phyloP scores from a whole-genome alignment of 1,140 invertebrate species.

The Chironomus striatipennis region DNA sequence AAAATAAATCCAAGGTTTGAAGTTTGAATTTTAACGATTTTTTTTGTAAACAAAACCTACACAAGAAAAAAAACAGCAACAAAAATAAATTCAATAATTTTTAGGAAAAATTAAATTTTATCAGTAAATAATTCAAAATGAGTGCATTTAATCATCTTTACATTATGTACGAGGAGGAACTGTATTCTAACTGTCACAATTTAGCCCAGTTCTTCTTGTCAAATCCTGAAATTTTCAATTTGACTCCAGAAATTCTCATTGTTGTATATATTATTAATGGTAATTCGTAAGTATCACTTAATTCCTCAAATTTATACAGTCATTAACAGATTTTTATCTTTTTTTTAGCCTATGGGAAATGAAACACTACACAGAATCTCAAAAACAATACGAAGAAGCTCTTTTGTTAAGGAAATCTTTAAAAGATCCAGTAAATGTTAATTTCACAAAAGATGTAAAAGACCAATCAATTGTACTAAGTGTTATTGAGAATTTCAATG shows the following conservation, averaged over 20 bases:
- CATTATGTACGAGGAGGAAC: not conserved
- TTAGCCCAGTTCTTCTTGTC: not conserved
- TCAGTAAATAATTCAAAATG: not conserved
- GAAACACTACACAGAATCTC: not conserved
- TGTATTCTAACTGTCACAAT: not conserved
- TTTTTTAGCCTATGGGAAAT: not conserved
- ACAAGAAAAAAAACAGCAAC: too few species aligned
- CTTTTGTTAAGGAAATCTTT: not conserved
- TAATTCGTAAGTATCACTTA: not conserved
- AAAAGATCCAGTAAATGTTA: too few species aligned
- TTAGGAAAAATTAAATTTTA: too few species aligned
- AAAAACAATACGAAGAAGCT: not conserved
- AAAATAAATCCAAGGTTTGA: too few species aligned
- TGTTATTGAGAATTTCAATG: not conserved
- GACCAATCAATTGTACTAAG: not conserved
- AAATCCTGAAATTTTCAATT: not conserved
- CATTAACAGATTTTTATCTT: not conserved
- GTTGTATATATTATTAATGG: not conserved
- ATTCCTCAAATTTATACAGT: not conserved
- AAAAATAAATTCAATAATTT: too few species aligned
- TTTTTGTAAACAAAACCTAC: too few species aligned
- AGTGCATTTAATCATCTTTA: not conserved
- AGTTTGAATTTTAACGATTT: too few species aligned
- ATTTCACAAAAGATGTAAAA: not conserved
- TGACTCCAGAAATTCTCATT: not conserved